These are phyloP conservation scores for Aphaenogaster ashmeadi DNA, from an alignment of 1,140 invertebrate genomes.

Conservation along the genomic window DNA sequence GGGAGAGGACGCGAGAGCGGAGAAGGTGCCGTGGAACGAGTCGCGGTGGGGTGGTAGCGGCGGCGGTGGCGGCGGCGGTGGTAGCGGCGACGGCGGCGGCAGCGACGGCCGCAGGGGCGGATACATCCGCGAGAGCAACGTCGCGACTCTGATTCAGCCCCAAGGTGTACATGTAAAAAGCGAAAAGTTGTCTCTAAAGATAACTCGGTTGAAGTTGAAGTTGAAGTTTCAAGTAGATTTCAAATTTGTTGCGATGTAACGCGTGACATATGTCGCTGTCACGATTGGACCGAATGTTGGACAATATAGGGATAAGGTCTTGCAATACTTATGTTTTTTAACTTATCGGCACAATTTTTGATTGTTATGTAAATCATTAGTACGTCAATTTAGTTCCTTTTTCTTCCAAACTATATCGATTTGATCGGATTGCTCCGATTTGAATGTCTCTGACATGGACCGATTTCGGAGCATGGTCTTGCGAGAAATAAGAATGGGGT, in stretches of 20 bases:
- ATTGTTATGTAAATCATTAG: not conserved
- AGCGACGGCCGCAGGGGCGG: constrained; percentile 26
- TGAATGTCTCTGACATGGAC: not conserved
- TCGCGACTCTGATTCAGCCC: not conserved
- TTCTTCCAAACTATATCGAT: not conserved
- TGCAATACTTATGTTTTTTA: not conserved
- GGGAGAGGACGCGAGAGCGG: constrained; percentile 70
- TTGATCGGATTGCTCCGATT: not conserved
- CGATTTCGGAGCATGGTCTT: not conserved
- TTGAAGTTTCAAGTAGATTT: not conserved
- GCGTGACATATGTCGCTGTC: not conserved
- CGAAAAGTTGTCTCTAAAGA: not conserved
- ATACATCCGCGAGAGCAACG: not conserved
- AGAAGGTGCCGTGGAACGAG: constrained; percentile 71
- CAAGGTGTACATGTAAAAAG: no score
- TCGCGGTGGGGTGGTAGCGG: constrained; percentile 67
- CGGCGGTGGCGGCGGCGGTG: constrained; percentile 9
- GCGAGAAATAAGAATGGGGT: constrained; percentile 52
- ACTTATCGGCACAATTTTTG: not conserved
- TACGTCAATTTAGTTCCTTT: not conserved
- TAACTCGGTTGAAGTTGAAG: not conserved
- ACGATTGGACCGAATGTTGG: not conserved
- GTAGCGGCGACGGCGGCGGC: not conserved
- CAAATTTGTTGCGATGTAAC: not conserved
- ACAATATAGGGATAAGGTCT: not conserved